These are phyloP conservation scores for Zoanthus sansibaricus DNA, from an alignment of 92 coral and sea anemone species.

Conservation along the genomic window DNA sequence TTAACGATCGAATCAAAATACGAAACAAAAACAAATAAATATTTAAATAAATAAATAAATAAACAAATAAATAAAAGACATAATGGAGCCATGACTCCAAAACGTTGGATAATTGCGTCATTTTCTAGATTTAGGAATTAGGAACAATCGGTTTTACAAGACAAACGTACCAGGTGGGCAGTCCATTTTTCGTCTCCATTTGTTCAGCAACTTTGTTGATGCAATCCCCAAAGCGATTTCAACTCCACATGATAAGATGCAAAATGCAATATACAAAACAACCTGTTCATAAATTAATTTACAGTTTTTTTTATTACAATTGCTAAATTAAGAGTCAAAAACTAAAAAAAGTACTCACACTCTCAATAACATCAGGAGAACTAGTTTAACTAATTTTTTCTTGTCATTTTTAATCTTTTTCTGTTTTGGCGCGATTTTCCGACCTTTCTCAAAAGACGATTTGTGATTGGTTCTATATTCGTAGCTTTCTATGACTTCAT, in stretches of 20 bases:
- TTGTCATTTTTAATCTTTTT: not conserved
- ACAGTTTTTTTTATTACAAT: too few species aligned
- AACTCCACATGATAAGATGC: slow-evolving; percentile 23
- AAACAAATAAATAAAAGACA: too few species aligned
- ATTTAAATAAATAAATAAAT: too few species aligned
- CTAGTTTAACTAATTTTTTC: too few species aligned
- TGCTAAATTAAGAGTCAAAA: too few species aligned
- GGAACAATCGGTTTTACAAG: not conserved
- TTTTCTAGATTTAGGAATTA: too few species aligned
- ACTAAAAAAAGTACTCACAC: too few species aligned
- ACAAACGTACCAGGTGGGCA: slow-evolving; percentile 19
- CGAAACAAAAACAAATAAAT: too few species aligned
- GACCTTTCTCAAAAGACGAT: not conserved
- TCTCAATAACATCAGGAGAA: too few species aligned
- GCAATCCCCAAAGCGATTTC: slow-evolving; percentile 6
- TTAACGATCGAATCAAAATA: too few species aligned
- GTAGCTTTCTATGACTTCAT: not conserved
- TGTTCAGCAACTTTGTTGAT: slow-evolving; percentile 2
- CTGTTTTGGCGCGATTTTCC: not conserved
- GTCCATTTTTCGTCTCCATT: slow-evolving; percentile 34
- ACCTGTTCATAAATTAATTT: not conserved
- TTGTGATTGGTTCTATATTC: not conserved
- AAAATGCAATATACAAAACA: not conserved
- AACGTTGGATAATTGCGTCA: too few species aligned
- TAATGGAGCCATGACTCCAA: too few species aligned